A percentile compares a stretch with the other conserved stretches of the same genome.
These are phyloP conservation scores for Heliothis virescens DNA, from an alignment of 1,140 invertebrate genomes.

Conservation along the genomic window DNA sequence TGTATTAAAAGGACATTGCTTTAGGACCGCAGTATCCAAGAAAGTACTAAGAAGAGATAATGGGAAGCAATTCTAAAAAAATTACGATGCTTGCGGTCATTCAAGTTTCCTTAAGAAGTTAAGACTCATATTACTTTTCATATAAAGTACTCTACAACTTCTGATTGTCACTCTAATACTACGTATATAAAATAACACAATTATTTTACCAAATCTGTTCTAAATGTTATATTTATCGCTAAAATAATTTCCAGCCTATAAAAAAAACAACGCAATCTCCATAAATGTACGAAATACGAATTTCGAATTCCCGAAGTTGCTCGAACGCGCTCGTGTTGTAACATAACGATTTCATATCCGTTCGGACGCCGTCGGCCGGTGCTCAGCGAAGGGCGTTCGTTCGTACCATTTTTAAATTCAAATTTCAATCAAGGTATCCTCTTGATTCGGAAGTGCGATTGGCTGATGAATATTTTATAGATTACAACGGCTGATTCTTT, in stretches of 20 bases:
- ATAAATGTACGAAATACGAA: not conserved
- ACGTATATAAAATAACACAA: no score
- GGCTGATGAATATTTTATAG: conserved; percentile 25
- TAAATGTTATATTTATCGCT: not conserved
- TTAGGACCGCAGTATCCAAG: no score
- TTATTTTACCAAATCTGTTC: no score
- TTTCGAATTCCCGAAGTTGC: conserved; percentile 26
- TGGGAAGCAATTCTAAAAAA: not conserved
- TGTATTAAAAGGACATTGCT: no score
- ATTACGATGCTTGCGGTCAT: no score
- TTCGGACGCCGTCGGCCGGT: conserved; percentile 22
- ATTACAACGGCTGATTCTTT: not conserved
- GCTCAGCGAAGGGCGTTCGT: conserved; percentile 26
- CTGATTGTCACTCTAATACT: not conserved
- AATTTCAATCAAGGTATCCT: conserved; percentile 34
- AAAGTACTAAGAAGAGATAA: not conserved
- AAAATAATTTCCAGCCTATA: conserved; percentile 7
- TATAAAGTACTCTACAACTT: not conserved
- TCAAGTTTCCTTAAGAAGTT: not conserved
- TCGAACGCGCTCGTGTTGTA: conserved; percentile 38
- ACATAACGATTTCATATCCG: conserved; percentile 48
- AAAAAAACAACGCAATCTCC: conserved; percentile 13
- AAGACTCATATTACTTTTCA: not conserved
- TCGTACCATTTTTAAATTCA: conserved; percentile 40
- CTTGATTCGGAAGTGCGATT: conserved; percentile 26